phyloP scores from a whole-genome alignment of 2,888 invertebrate species.

The Drosophila buzzatii region DNA sequence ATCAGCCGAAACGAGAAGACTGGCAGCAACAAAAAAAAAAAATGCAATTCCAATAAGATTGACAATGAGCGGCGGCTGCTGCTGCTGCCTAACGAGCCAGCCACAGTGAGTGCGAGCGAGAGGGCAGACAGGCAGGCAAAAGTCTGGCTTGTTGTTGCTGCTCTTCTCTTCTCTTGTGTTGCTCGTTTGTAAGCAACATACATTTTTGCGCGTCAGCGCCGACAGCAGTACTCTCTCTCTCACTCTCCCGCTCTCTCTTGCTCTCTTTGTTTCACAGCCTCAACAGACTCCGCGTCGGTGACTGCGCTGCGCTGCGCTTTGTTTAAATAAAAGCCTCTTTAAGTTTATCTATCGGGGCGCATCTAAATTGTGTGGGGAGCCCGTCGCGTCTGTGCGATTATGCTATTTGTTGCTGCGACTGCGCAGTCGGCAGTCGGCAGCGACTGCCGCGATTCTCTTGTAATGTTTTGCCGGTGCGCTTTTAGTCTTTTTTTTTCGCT shows the following conservation, averaged over 20 bases:
- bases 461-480: conserved; percentile 77
- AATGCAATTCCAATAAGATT: conserved; percentile 62
- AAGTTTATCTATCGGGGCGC: conserved; percentile 81
- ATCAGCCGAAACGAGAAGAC: conserved; percentile 64
- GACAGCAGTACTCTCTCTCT: conserved; percentile 42
- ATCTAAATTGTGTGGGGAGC: conserved; percentile 79
- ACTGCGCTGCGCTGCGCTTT: conserved; percentile 68
- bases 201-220: conserved; percentile 77
- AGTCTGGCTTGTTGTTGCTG: conserved; percentile 3
- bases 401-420: conserved; percentile 72
- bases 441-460: conserved; percentile 57
- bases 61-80: conserved; percentile 57
- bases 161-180: conserved; percentile 51
- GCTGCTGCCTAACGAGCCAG: conserved; percentile 36
- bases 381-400: conserved; percentile 58
- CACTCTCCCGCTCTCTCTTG: conserved; percentile 8
- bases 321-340: conserved; percentile 82
- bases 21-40: conserved; percentile 8
- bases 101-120: conserved; percentile 19
- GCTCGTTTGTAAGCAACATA: conserved; percentile 80
- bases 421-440: conserved; percentile 29
- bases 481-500: conserved; percentile 32
- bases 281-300: conserved; percentile 20
- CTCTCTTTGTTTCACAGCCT: conserved; percentile 1
- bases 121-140: conserved; percentile 8